Evolutionary conservation across 1,140 invertebrate genomes (phyloP).

Genomic region (Eufriesea mexicana): DNA sequence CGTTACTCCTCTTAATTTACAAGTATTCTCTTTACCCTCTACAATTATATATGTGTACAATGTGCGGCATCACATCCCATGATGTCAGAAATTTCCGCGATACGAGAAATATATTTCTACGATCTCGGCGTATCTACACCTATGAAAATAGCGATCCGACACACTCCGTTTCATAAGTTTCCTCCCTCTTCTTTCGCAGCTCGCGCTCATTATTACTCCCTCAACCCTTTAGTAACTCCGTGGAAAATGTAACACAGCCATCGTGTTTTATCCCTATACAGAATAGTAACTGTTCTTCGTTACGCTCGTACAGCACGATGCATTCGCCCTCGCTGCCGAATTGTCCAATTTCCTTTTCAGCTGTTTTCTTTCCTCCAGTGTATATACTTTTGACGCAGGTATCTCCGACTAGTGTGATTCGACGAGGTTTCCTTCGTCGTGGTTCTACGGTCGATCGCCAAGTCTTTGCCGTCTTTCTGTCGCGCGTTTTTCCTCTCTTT

Average conservation of each 20-base stretch:
- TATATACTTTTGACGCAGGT: neutral
- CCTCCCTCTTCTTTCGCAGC: neutral
- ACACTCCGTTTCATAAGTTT: slow-evolving; percentile 18
- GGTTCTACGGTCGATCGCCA: neutral
- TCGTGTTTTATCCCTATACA: slow-evolving; percentile 68
- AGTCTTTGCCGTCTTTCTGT: neutral
- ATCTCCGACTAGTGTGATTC: neutral
- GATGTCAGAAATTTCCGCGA: slow-evolving; percentile 8
- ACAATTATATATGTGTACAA: slow-evolving; percentile 58
- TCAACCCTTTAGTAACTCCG: slow-evolving; percentile 49
- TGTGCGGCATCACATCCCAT: slow-evolving; percentile 37
- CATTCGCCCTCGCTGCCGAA: slow-evolving; percentile 12
- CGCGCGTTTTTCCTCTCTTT: no score
- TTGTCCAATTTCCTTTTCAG: neutral
- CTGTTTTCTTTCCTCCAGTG: neutral
- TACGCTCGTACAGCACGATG: slow-evolving; percentile 48
- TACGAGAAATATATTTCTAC: slow-evolving; percentile 34
- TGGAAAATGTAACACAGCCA: slow-evolving; percentile 76
- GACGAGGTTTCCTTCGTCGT: neutral
- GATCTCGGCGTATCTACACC: slow-evolving; percentile 35
- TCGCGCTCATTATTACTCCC: slow-evolving; percentile 14
- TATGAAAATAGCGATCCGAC: slow-evolving; percentile 54
- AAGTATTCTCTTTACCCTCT: slow-evolving; percentile 47
- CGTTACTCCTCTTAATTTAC: slow-evolving; percentile 41
- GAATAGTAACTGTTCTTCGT: slow-evolving; percentile 61